These are phyloP conservation scores for Trogon melanurus DNA, from an alignment of 2,113 vertebrate species.

Conservation along the genomic window DNA sequence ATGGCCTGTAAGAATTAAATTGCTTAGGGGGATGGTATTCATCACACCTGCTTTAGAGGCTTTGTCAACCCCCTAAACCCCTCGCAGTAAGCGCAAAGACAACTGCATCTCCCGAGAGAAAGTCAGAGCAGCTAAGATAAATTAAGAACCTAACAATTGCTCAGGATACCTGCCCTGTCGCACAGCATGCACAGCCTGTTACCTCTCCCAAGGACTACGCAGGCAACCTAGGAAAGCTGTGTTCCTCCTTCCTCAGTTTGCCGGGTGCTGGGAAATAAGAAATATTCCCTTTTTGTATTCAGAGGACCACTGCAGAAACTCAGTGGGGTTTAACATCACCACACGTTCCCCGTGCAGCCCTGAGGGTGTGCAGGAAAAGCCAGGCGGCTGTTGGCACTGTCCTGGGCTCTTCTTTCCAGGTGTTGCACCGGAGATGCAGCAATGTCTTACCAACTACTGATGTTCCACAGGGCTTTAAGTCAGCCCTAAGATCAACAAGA, in stretches of 20 bases:
- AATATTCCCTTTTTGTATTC: neutral
- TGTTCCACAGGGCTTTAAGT: neutral
- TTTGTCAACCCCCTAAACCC: neutral
- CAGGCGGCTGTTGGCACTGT: neutral
- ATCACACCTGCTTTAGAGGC: constrained; percentile 22
- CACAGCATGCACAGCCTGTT: neutral
- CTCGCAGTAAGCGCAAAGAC: neutral
- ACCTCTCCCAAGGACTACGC: neutral
- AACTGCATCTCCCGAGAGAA: neutral
- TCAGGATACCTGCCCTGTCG: neutral
- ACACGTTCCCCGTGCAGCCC: neutral
- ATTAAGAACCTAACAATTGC: neutral
- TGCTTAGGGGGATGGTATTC: neutral
- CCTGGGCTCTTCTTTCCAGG: neutral
- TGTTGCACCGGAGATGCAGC: neutral
- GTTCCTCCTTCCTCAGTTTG: neutral
- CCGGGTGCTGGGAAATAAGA: neutral
- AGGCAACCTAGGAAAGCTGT: neutral
- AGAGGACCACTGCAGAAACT: neutral
- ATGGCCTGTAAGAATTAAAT: neutral
- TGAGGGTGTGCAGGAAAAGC: fast-evolving
- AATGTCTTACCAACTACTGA: neutral
- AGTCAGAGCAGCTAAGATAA: neutral
- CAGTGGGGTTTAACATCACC: neutral
- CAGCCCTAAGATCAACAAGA: neutral